Conservation (phyloP, 1,140 invertebrate genomes). For the Hetaerina americana region DNA sequence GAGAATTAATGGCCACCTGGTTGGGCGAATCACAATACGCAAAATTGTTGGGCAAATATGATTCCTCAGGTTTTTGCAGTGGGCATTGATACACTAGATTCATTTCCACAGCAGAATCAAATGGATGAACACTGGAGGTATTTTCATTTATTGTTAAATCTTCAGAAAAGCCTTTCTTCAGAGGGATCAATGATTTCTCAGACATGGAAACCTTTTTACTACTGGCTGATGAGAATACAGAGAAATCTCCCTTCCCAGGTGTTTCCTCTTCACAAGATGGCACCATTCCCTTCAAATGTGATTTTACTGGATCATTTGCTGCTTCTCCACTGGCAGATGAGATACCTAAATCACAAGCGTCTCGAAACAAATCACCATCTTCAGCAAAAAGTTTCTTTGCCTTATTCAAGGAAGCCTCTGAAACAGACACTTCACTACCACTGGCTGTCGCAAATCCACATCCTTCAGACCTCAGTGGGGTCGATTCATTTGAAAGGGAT, state of each 20-base stretch:
- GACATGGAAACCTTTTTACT: not conserved
- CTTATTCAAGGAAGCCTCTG: slow-evolving; percentile 17
- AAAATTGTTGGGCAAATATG: too few species aligned
- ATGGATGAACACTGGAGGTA: too few species aligned
- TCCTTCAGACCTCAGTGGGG: slow-evolving; percentile 9
- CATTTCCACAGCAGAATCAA: too few species aligned
- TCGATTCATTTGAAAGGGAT: too few species aligned
- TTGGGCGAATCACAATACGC: too few species aligned
- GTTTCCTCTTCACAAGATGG: not conserved
- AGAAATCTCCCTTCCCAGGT: not conserved
- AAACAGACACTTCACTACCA: slow-evolving; percentile 15
- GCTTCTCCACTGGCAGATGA: too few species aligned
- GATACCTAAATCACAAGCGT: not conserved
- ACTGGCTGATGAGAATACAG: not conserved
- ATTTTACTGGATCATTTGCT: too few species aligned
- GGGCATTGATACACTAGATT: too few species aligned
- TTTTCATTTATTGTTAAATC: too few species aligned
- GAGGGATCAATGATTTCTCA: not conserved
- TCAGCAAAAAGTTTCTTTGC: slow-evolving; percentile 12
- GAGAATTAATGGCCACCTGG: too few species aligned
- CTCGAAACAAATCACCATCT: not conserved
- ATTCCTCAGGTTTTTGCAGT: too few species aligned
- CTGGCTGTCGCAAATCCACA: slow-evolving; percentile 20
- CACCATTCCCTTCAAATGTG: too few species aligned
- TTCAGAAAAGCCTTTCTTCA: not conserved